Percentiles rank a stretch among this genome's conserved stretches.
Evolutionary conservation across 2,888 invertebrate genomes (phyloP).

Genomic region (Drosophila paramelanica): DNA sequence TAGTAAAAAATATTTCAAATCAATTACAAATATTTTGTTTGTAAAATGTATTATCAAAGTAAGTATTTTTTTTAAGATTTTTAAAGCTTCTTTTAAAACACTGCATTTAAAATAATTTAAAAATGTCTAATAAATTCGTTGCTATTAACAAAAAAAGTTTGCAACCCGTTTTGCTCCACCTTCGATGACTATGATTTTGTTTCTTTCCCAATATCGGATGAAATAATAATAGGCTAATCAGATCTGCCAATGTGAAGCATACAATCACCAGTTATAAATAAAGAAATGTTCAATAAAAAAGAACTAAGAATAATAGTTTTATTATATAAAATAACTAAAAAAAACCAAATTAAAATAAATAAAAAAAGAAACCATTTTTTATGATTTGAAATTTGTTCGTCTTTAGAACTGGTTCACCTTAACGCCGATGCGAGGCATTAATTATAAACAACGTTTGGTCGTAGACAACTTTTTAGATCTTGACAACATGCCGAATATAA

Average conservation of each 20-base stretch:
- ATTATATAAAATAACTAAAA: background rate
- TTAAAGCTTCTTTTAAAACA: no score
- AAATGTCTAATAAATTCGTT: background rate
- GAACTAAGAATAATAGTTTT: background rate
- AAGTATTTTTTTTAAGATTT: no score
- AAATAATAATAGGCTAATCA: constrained; percentile 15
- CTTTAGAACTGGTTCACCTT: constrained; percentile 59
- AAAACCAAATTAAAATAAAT: background rate
- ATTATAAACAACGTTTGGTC: constrained; percentile 29
- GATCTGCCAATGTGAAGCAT: constrained; percentile 16
- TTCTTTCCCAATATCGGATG: constrained; percentile 23
- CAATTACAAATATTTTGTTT: no score
- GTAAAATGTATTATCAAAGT: no score
- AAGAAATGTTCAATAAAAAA: constrained; percentile 30
- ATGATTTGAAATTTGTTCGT: constrained; percentile 26
- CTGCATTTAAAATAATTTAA: no score
- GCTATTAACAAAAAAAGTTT: background rate
- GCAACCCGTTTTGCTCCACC: background rate
- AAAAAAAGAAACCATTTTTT: constrained; percentile 12
- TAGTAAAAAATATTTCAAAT: no score
- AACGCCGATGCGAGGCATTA: constrained; percentile 34
- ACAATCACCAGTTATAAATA: constrained; percentile 15
- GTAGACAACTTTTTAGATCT: constrained; percentile 24
- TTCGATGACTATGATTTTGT: constrained; percentile 1
- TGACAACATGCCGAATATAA: constrained; percentile 21